These are phyloP conservation scores for Dasysyrphus albostriatus DNA, from an alignment of 2,888 invertebrate genomes.

Conservation along the genomic window DNA sequence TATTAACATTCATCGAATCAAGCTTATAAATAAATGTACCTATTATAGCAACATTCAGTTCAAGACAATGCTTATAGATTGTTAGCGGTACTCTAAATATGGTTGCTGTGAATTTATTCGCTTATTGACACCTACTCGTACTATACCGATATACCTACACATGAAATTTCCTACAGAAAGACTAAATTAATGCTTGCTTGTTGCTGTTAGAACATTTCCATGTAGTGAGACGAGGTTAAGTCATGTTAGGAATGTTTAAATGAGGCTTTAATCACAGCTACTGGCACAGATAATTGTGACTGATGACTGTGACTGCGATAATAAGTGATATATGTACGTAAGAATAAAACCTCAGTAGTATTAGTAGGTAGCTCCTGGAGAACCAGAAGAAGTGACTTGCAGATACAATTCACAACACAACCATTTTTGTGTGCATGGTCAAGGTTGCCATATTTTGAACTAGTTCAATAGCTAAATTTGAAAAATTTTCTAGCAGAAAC, in stretches of 20 bases:
- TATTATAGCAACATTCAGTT: neutral
- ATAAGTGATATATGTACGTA: neutral
- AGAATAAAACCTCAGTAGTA: neutral
- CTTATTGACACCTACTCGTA: slow-evolving; percentile 45
- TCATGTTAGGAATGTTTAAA: slow-evolving; percentile 10
- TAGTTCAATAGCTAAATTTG: no score
- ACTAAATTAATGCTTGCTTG: neutral
- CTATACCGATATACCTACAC: slow-evolving; percentile 13
- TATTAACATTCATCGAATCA: neutral
- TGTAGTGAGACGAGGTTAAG: slow-evolving; percentile 1
- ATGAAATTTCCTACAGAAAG: neutral
- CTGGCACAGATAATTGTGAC: neutral
- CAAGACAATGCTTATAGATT: slow-evolving; percentile 34
- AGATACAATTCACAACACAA: no score
- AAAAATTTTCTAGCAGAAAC: no score
- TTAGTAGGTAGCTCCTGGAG: no score
- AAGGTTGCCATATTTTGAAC: no score
- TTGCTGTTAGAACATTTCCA: neutral
- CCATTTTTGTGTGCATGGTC: no score
- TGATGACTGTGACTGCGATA: neutral
- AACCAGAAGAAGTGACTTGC: no score
- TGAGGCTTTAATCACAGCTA: neutral
- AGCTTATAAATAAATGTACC: neutral
- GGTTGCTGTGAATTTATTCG: slow-evolving; percentile 28
- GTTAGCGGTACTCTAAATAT: slow-evolving; percentile 49